Evolutionary conservation across 2,113 vertebrate species (phyloP).

Genomic region (Cyphomyrus plagiostoma): DNA sequence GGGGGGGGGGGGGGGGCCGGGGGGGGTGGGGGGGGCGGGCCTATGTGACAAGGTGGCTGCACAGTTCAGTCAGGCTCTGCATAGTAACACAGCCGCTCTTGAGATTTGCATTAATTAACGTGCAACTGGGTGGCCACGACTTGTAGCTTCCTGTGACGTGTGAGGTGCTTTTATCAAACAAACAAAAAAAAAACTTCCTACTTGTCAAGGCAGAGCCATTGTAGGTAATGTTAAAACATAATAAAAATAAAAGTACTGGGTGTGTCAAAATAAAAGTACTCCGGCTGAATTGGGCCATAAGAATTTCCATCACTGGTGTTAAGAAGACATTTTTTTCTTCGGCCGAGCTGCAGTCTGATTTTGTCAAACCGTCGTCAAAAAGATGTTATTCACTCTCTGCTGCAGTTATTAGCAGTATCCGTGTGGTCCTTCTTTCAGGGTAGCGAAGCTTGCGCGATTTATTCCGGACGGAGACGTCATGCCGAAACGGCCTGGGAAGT

Average conservation of each 20-base stretch:
- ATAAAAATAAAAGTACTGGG: background rate
- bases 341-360: background rate
- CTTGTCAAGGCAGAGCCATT: background rate
- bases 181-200: background rate
- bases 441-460: background rate
- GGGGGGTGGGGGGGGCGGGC: background rate
- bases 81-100: constrained; percentile 50
- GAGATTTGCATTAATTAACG: constrained; percentile 25
- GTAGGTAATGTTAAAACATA: background rate
- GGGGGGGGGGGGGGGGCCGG: background rate
- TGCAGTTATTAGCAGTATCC: background rate
- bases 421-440: background rate
- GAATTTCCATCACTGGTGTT: background rate
- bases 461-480: background rate
- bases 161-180: too few relatives aligned
- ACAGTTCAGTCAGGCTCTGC: constrained; percentile 53
- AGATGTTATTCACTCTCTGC: background rate
- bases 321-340: background rate
- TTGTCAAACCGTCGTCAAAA: background rate
- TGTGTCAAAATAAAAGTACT: background rate
- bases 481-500: background rate
- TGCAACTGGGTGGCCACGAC: background rate
- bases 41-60: constrained; percentile 43
- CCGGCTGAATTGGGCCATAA: background rate
- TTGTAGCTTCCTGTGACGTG: background rate